A percentile compares a stretch with the other conserved stretches of the same genome.
Conservation (phyloP, 2,113 vertebrate genomes). For the Sapajus apella region DNA sequence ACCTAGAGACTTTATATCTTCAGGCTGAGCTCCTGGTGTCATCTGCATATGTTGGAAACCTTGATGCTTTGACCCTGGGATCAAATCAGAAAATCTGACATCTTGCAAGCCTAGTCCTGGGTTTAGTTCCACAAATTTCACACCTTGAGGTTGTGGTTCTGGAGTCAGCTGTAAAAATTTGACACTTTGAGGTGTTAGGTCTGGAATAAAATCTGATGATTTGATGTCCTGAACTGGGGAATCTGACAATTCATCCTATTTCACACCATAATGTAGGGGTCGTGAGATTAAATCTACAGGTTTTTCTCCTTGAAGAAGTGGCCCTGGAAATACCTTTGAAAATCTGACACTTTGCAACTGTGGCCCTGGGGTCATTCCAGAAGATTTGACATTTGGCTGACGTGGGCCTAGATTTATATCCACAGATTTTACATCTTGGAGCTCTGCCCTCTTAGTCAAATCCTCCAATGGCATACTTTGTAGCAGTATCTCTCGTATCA, state of each 20-base stretch:
- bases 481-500: background rate
- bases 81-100: slow-evolving; percentile 49
- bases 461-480: background rate
- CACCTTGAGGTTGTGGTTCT: slow-evolving; percentile 17
- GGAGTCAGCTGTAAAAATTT: background rate
- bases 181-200: slow-evolving; percentile 2
- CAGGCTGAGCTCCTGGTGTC: background rate
- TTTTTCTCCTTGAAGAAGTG: slow-evolving; percentile 32
- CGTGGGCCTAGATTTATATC: background rate
- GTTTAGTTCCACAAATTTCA: slow-evolving; percentile 1
- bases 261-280: background rate
- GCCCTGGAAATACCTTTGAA: slow-evolving; percentile 6
- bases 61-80: background rate
- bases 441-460: background rate
- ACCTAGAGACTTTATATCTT: background rate
- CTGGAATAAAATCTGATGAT: background rate
- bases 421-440: background rate
- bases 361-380: background rate
- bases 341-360: slow-evolving; percentile 49
- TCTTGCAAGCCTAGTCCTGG: slow-evolving; percentile 40
- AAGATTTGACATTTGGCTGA: background rate
- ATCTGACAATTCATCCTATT: slow-evolving; percentile 30
- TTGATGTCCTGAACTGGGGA: slow-evolving; percentile 34
- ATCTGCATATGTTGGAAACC: background rate
- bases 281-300: slow-evolving; percentile 10